Evolutionary conservation across 2,888 invertebrate genomes (phyloP).

Genomic region (Aelia acuminata): DNA sequence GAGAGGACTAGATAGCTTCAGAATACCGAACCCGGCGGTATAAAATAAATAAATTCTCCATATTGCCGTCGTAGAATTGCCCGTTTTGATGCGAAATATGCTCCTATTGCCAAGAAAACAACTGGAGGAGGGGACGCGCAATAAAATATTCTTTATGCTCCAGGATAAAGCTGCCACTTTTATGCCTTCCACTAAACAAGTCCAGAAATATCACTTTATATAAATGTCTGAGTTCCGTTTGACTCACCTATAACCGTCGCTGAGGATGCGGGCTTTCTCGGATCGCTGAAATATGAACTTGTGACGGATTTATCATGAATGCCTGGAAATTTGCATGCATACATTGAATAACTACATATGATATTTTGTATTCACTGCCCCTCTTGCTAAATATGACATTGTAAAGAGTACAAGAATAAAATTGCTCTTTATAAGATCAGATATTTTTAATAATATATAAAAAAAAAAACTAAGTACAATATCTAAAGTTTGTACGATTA

Average conservation of each 20-base stretch:
- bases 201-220: conserved; percentile 23
- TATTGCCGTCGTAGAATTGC: conserved; percentile 14
- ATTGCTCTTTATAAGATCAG: not conserved
- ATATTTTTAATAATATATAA: too few relatives aligned
- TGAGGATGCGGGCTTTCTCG: conserved; percentile 14
- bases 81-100: conserved; percentile 32
- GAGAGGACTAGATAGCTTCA: not conserved
- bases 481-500: too few relatives aligned
- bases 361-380: not conserved
- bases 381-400: not conserved
- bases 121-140: conserved; percentile 6
- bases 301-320: not conserved
- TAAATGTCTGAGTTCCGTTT: conserved; percentile 24
- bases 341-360: not conserved
- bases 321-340: not conserved
- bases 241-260: not conserved
- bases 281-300: not conserved
- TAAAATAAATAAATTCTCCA: conserved; percentile 44
- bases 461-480: too few relatives aligned
- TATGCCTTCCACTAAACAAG: conserved; percentile 16
- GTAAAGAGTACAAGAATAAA: not conserved
- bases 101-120: conserved; percentile 18
- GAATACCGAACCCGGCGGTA: not conserved
- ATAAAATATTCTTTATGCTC: conserved; percentile 20
- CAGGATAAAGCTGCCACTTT: conserved; percentile 10